Percentiles rank a stretch among this genome's conserved stretches.
Conservation (phyloP, 2,113 vertebrate species). For the Neolamprologus fasciatus region DNA sequence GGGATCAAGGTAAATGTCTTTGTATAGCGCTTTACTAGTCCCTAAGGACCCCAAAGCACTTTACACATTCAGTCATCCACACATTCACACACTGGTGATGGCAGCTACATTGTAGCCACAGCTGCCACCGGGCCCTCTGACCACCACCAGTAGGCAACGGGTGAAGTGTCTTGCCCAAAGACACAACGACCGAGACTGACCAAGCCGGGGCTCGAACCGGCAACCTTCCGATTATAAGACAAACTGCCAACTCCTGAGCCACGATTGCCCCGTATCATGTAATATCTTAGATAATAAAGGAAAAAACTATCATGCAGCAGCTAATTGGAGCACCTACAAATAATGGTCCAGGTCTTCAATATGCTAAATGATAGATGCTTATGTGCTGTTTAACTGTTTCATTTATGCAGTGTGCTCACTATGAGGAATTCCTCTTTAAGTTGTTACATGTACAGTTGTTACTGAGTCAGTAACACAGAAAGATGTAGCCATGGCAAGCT, state of each 20-base stretch:
- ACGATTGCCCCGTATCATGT: fast-evolving
- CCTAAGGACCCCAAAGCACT: neutral
- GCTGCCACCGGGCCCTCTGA: fast-evolving
- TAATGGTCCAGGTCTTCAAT: neutral
- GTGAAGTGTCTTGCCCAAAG: neutral
- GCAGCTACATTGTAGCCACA: neutral
- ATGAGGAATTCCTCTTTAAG: neutral
- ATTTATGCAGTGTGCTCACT: neutral
- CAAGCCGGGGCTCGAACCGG: fast-evolving
- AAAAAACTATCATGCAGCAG: neutral
- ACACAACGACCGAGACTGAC: fast-evolving
- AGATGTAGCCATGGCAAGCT: neutral
- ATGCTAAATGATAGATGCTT: neutral
- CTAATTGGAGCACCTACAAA: neutral
- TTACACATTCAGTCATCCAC: neutral
- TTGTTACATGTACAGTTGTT: neutral
- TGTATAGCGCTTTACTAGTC: fast-evolving
- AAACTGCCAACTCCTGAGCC: fast-evolving
- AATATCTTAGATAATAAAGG: neutral
- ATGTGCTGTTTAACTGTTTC: neutral
- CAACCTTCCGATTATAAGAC: fast-evolving
- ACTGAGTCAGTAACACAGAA: neutral
- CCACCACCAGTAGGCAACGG: fast-evolving
- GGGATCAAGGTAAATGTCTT: neutral
- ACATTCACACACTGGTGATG: fast-evolving